Percentiles rank a stretch among this genome's conserved stretches.
Conservation (phyloP, 2,888 invertebrate species). For the Oscheius sp. region DNA sequence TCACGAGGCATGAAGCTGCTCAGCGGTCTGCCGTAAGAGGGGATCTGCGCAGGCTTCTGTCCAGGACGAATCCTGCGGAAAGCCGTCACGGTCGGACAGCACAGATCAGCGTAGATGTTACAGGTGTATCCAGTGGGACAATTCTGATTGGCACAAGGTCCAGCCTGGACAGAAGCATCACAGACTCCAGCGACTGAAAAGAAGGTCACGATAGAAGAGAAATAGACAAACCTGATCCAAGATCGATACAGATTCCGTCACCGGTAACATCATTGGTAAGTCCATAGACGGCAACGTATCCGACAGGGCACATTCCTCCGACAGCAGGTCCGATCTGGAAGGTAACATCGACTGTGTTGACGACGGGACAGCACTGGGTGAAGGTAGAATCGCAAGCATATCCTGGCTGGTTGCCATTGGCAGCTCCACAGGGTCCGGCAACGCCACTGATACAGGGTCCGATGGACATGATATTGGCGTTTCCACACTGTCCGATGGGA, state of each 20-base stretch:
- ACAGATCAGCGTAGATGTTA: constrained; percentile 49
- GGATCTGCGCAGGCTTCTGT: constrained; percentile 35
- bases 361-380: constrained; percentile 60
- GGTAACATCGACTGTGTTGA: constrained; percentile 39
- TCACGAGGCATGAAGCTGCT: constrained; percentile 59
- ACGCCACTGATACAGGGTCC: constrained; percentile 52
- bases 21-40: constrained; percentile 53
- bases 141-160: constrained; percentile 59
- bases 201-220: background rate
- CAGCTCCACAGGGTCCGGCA: constrained; percentile 36
- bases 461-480: background rate
- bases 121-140: constrained; percentile 63
- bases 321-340: constrained; percentile 55
- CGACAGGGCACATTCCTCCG: constrained; percentile 60
- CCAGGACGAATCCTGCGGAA: constrained; percentile 45
- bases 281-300: constrained; percentile 53
- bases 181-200: constrained; percentile 60
- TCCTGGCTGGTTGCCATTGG: constrained; percentile 44
- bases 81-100: constrained; percentile 49
- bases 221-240: constrained; percentile 51
- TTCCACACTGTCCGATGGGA: constrained; percentile 31
- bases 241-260: constrained; percentile 55
- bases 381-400: constrained; percentile 59
- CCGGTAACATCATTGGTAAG: constrained; percentile 38
- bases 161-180: constrained; percentile 45